Base-by-base conservation (phyloP, 2,888 invertebrate species). In the Xanthia togata region DNA sequence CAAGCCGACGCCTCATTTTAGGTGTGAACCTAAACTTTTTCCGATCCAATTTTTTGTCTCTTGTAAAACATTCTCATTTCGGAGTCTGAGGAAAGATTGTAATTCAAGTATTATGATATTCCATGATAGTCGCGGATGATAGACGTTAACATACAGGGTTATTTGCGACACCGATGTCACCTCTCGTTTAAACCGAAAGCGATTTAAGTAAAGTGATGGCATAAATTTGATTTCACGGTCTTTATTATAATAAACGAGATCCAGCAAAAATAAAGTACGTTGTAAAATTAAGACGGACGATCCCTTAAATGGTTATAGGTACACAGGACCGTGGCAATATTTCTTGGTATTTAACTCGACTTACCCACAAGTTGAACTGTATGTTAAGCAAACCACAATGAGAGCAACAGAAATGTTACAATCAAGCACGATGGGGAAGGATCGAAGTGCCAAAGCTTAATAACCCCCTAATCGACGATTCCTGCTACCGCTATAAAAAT, bases 1-100 rank as follows among this genome's bases (percentile, higher is more conserved):
- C 96, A 96, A 96, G 96, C 94, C 94, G 93, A 91, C 89, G 82
- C 89, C 89, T 92, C 89, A 93, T 92, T 93, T 92, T 89, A 94
- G 93, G 93, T 94, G 94, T 94, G 90, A 94, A 93, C 92, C 92
- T 92, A 94, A 87, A 90, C 80, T 89, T 90, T 92, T 91, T 91
- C 84, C 83, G 65, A 82, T 65, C 75, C 67, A 59, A 12, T 84
- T 84, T 89, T 90, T 90, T 92, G 89, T 80, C 38, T 67, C 26
- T 62, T 47, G 38, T 63, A 63, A 85, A 79, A 85, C 85, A 83
- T 80, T 84, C 79, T 85, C 75, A 75, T 70, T 70, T 81, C 80
- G 62, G 80, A 83, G 74, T 81, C 76, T 70, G 79, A 63, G 76
- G 70, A 81, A 84, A 88, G 79, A 89, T 90, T 85, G 88, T 90